Evolutionary conservation across 2,113 vertebrate genomes (phyloP).

Genomic region (Corythornis cristatus): DNA sequence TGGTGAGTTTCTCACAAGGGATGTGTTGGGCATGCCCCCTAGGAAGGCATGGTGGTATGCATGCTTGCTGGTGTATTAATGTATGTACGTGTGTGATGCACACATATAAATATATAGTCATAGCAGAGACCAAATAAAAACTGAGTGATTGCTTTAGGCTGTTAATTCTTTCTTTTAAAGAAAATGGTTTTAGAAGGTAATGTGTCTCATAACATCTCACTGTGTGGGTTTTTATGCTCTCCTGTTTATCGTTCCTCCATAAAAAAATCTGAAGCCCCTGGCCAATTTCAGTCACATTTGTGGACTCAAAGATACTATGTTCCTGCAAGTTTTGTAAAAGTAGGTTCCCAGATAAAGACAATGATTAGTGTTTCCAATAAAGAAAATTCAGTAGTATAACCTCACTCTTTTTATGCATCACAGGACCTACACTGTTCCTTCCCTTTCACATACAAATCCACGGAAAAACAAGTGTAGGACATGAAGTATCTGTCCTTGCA

Average conservation of each 20-base stretch:
- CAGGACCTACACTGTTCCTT: not conserved
- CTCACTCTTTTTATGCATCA: not conserved
- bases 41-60: not conserved
- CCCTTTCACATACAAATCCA: not conserved
- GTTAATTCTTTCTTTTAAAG: not conserved
- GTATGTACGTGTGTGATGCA: accelerated
- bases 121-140: not conserved
- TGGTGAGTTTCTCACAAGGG: accelerated
- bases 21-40: not conserved
- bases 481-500: not conserved
- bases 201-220: not conserved
- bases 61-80: accelerated
- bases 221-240: not conserved
- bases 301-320: not conserved
- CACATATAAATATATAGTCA: not conserved
- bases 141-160: not conserved
- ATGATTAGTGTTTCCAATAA: not conserved
- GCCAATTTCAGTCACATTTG: not conserved
- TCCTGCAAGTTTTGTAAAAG: not conserved
- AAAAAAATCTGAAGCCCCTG: constrained; percentile 24
- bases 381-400: not conserved
- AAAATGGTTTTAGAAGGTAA: constrained; percentile 35
- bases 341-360: not conserved
- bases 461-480: not conserved
- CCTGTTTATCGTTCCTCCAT: not conserved